Base-by-base conservation (phyloP, 1,140 invertebrate genomes). In the Drosophila pruinosa region DNA sequence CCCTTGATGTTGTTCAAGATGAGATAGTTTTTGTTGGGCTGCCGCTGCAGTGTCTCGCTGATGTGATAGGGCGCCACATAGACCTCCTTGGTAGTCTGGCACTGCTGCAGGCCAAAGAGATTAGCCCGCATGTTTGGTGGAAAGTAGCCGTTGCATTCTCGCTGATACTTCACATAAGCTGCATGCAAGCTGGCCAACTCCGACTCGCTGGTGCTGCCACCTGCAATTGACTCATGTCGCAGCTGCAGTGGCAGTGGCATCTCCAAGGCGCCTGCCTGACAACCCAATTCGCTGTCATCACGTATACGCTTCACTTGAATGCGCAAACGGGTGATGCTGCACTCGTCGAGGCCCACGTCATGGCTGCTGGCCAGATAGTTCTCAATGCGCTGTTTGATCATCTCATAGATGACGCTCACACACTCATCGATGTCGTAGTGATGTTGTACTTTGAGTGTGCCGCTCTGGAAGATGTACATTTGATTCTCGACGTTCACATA, bases 11-110 rank as follows among this genome's bases (percentile, higher is more conserved):
- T 74, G 67, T 83, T 85, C 4, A 83, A 22, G 3, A 83, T 83
- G n/a, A 83, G 80, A 17, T 61, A 83, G 15, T 70, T 83, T 68
- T 79, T 85, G 41, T 73, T 83, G 48, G 75, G 75, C 14, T 56
- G 43, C 53, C 75, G 57, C 21, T 78, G 65, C 41, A 83, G 61
- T 1, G 65, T 78, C 24, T 85, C 80, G 54, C 80, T 83, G 14
- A 83, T 59, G 47, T 83, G 80, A 41, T 85, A 85, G 0, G 79
- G 80, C 43, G 73, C 80, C 63, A 83, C 76, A 36, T 62, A 83
- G 7, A 83, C 12, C 34, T 83, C 80, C 61, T 83, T 83, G 47
- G 80, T 85, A 41, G 68, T 72, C 39, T 59, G 74, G 41, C 80
- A 83, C 43, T 83, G 80, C 12, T 83, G 76, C 17, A 83, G 22